phyloP scores from a whole-genome alignment of 2,888 invertebrate genomes.

The Philereme transversata region DNA sequence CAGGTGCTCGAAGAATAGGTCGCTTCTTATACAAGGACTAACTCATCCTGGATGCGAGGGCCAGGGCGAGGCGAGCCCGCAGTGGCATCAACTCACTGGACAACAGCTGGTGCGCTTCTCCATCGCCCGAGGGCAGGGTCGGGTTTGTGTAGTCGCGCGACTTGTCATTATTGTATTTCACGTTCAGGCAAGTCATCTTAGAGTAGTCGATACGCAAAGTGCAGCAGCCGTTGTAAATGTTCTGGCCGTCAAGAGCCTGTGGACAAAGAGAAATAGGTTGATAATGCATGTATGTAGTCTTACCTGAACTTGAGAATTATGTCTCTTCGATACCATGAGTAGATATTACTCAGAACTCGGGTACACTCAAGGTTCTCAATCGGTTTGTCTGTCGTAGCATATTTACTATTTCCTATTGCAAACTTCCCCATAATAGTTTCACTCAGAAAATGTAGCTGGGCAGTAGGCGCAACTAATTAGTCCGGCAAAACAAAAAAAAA shows the following conservation, averaged over 20 bases:
- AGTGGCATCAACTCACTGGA: conserved; percentile 87
- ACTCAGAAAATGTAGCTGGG: neutral
- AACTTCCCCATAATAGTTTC: neutral
- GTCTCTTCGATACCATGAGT: too few species aligned
- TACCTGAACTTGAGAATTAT: too few species aligned
- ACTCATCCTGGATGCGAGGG: conserved; percentile 86
- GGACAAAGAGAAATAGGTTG: conserved; percentile 44
- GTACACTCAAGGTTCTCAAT: too few species aligned
- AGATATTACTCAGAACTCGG: too few species aligned
- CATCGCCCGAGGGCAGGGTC: conserved; percentile 97
- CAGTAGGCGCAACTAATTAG: neutral
- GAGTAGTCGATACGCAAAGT: conserved; percentile 99
- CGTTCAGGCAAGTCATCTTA: conserved; percentile 98
- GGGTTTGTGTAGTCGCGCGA: conserved; percentile 99
- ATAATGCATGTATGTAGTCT: too few species aligned
- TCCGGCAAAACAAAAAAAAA: neutral
- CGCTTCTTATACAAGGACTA: conserved; percentile 67
- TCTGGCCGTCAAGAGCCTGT: conserved; percentile 98
- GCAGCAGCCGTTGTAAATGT: conserved; percentile 99
- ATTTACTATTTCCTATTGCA: too few species aligned
- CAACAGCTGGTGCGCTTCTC: conserved; percentile 85
- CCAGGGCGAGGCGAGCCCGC: conserved; percentile 79
- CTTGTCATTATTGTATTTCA: conserved; percentile 99
- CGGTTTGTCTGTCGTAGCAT: too few species aligned
- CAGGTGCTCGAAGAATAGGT: conserved; percentile 73